Evolutionary conservation across 2,888 invertebrate genomes (phyloP), one percentile per base, ranked within the genome.

Genomic region (Cordylochernes scorpioides): DNA sequence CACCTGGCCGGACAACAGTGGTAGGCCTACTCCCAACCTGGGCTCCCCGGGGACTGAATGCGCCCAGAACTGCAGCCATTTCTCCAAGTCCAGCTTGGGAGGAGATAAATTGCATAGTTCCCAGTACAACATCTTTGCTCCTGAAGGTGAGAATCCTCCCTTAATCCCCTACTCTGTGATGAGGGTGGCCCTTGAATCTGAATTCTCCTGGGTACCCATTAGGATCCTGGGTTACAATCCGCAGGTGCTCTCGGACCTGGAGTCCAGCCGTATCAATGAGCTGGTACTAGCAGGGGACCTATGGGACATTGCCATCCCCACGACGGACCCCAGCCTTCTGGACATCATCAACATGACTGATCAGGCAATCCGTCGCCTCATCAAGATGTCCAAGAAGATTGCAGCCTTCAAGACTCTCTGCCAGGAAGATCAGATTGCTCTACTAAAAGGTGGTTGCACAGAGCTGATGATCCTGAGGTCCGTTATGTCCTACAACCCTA

Each of bases 381-480:
- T 65, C 33, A 59, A 60, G 45, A 64, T 64, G 57, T 58, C 62
- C 9, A 65, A 65, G 42, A 53, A 57, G 38, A 50, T 66, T 27
- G 53, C 49, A 46, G 77, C 78, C 3, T 94, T 94, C 54, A 74
- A 75, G 50, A 73, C 71, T 46, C 71, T 94, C 65, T 78, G 80
- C 48, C 80, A 86, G 46, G 80, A 78, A 44, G 88, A 91, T 53
- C 88, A 91, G 57, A 68, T 80, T 29, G 66, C 69, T 14, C 56
- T 82, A 8, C 53, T 86, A 6, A 86, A 84, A 52, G 84, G 86
- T 1, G 84, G 88, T 2, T 84, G 84, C 47, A 84, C 82, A 27
- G 91, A 94, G 56, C 74, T 94, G 68, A 72, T 94, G 68, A 72
- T 94, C 33, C 62, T 94, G 29, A 62, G 86, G 9, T 84, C 88